Evolutionary conservation across 1,140 invertebrate genomes (phyloP).

Genomic region (Drosophila rhopaloa): DNA sequence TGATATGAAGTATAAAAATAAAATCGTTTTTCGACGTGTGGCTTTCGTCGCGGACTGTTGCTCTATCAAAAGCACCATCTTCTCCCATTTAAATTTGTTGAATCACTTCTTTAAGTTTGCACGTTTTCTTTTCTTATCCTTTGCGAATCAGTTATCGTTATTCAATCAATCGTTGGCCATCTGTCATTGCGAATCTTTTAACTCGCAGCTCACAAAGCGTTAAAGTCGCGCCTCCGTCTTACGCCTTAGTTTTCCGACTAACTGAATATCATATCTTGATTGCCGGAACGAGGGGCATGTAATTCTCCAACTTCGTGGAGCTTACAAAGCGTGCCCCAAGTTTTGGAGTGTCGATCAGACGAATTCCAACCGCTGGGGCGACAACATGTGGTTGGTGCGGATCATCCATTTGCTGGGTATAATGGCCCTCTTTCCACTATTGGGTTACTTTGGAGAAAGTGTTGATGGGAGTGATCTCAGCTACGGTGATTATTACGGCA

Average conservation of each 20-base stretch:
- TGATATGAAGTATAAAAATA: too few species aligned
- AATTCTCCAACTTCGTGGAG: slow-evolving; percentile 34
- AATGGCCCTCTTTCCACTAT: slow-evolving; percentile 25
- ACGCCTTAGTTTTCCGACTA: slow-evolving; percentile 36
- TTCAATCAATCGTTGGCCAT: slow-evolving; percentile 36
- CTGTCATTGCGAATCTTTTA: neutral
- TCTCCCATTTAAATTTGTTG: slow-evolving; percentile 12
- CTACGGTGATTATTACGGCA: slow-evolving; percentile 47
- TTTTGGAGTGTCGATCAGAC: slow-evolving; percentile 35
- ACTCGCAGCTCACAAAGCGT: slow-evolving; percentile 7
- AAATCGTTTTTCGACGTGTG: slow-evolving; percentile 2
- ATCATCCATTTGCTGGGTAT: slow-evolving; percentile 26
- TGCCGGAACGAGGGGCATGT: slow-evolving; percentile 54
- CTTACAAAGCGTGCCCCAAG: slow-evolving; percentile 25
- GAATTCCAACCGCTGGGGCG: slow-evolving; percentile 15
- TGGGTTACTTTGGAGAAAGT: slow-evolving; percentile 25
- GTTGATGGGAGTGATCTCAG: slow-evolving; percentile 12
- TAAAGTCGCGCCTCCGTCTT: slow-evolving; percentile 22
- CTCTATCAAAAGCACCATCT: slow-evolving; percentile 8
- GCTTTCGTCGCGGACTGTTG: slow-evolving; percentile 31
- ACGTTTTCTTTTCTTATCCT: slow-evolving; percentile 38
- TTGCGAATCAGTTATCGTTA: slow-evolving; percentile 35
- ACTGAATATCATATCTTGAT: slow-evolving; percentile 73
- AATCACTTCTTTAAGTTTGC: slow-evolving; percentile 15
- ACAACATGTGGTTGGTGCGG: slow-evolving; percentile 56